Percentiles rank a stretch among this genome's conserved stretches.
phyloP scores from a whole-genome alignment of 2,113 vertebrate species.

The Tretioscincus oriximinensis region DNA sequence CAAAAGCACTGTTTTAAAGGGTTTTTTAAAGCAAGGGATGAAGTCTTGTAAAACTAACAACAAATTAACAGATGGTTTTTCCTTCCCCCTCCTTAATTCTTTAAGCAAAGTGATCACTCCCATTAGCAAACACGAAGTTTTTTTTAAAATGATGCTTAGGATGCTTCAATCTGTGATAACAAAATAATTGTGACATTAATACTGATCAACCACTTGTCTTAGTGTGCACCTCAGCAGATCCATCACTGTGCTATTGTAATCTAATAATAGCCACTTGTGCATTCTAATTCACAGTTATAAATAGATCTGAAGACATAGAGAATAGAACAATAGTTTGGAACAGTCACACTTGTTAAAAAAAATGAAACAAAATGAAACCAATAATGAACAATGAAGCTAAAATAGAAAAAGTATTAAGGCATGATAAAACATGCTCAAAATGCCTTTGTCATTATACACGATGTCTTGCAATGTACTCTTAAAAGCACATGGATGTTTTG shows the following conservation, averaged over 20 bases:
- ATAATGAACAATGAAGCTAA: background rate
- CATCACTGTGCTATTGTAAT: constrained; percentile 22
- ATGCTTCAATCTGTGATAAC: constrained; percentile 13
- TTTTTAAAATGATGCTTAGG: constrained; percentile 10
- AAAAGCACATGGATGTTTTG: background rate
- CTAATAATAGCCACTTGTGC: background rate
- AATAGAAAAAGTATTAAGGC: constrained; percentile 17
- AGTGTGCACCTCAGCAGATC: constrained; percentile 9
- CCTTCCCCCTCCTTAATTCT: background rate
- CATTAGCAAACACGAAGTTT: constrained; percentile 14
- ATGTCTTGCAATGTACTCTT: background rate
- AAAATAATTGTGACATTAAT: constrained; percentile 38
- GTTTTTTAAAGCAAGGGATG: background rate
- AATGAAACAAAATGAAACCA: background rate
- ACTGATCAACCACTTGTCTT: constrained; percentile 27
- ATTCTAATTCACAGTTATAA: background rate
- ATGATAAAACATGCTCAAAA: background rate
- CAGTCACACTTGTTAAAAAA: background rate
- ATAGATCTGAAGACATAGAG: background rate
- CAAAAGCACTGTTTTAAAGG: too few species aligned
- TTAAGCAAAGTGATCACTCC: background rate
- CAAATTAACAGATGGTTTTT: background rate
- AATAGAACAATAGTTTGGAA: constrained; percentile 3
- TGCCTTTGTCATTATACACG: background rate
- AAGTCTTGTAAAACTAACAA: background rate